Evolutionary conservation across 2,113 vertebrate species (phyloP), one percentile per base, ranked within the genome.

Genomic region (Spea bombifrons): DNA sequence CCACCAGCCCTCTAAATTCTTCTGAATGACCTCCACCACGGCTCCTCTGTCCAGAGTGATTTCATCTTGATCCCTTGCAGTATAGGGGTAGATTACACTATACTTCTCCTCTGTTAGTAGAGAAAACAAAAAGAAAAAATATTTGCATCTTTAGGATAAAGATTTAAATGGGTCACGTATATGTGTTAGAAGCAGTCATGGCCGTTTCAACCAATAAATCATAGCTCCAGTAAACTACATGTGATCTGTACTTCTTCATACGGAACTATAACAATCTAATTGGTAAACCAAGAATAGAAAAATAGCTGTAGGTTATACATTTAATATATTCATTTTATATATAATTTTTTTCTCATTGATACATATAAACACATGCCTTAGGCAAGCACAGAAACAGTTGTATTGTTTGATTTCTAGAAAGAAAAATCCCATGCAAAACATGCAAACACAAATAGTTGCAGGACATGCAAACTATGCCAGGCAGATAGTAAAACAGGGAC

Each of bases 1-100:
- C 97, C 97, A 99, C 97, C 97, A 99, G 85, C 97, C 97, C 86
- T 99, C 97, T 87, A 99, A 86, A 87, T 99, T 99, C 87, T 95
- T 99, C 93, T 99, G 97, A 83, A 96, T 92, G 83, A 99, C 94
- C 84, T 96, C 97, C 59, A 99, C 97, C 73, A 95, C 81, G 73
- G 93, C 94, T 46, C 96, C 97, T 82, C 90, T 94, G 87, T 97
- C 97, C 86, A 99, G 88, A 85, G 95, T 96, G 9, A 99, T 97
- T 81, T 99, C 97, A 80, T 99, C 97, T 85, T 96, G 88, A 83
- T 98, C 97, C 7, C 96, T 91, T 70, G 97, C 96, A 0, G 93
- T 83, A 70, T 99, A 98, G 0, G 94, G 95, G 84, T 99, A 98
- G 86, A 99, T 92, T 75, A 97, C 97, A 0, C 92, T 93, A 82